Base-by-base conservation (phyloP, 2,113 vertebrate species). In the Ctenomys sociabilis region DNA sequence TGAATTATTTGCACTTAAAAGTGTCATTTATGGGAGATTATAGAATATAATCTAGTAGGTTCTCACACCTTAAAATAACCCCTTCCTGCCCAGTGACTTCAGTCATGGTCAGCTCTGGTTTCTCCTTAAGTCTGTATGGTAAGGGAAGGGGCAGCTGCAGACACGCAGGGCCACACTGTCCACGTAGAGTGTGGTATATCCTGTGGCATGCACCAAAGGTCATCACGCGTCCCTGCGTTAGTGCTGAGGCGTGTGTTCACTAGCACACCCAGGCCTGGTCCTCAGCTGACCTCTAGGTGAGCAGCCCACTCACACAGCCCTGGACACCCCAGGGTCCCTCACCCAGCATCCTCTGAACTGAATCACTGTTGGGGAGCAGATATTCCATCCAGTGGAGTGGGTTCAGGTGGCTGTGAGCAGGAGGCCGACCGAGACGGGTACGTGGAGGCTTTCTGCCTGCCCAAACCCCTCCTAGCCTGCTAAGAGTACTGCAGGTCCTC, bases 1-100 rank as follows among this genome's bases (percentile, higher is more conserved):
- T 87, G 81, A 89, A 14, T 80, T 88, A 12, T 35, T 85, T 84
- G 24, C 92, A 19, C 43, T 61, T 75, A 68, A 93, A n/a, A 37
- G 14, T 40, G 54, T 80, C 75, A 86, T 37, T 72, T 6, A 54
- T 73, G 77, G 73, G 4, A 75, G 54, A 57, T 57, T 17, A 16
- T 57, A 57, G 17, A 19, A 16, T 57, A 57, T 57, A 19, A 10
- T 22, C 10, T n/a, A n/a, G 6, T 77, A 28, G 7, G 37, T 90
- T 95, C 80, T 86, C 59, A 63, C 3, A 61, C 45, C 52, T 68
- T 90, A 73, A 91, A 81, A 66, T 32, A 73, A 19, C 7, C 49
- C 30, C 11, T 91, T 66, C 30, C 40, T 52, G 16, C 32, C 78
- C 49, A 40, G 0, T 63, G 85, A 30, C 30, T 21, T 93, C 73